Evolutionary conservation across 2,113 vertebrate species (phyloP), one percentile per base, ranked within the genome.

Genomic region (Passer domesticus): DNA sequence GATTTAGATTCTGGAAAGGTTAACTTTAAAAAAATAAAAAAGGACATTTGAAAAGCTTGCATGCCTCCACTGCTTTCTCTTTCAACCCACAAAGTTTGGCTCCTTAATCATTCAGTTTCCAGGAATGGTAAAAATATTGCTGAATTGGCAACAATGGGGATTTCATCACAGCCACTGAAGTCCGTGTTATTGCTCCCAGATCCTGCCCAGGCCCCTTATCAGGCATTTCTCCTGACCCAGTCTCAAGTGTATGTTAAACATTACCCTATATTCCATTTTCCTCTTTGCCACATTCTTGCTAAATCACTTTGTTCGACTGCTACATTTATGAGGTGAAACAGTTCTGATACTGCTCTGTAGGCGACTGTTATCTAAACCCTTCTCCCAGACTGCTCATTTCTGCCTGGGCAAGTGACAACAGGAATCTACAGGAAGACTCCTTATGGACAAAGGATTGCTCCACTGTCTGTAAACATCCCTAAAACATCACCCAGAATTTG

Each of bases 401-500:
- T 67, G 31, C 33, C 6, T 78, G 69, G n/a, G 2, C 46, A 53
- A 88, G 62, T 13, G 75, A 70, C 37, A 66, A 49, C 23, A 47
- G 55, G 60, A 76, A 92, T 43, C 67, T 59, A 77, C 44, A 91
- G 74, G 66, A 95, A 87, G 76, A 64, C 10, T 83, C 66, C 92
- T 80, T 37, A 50, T 44, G 44, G 70, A 90, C 56, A 92, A 93
- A 88, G 72, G 66, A 86, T 62, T 83, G 66, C 28, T 64, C 60
- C 0, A 1, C 39, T 75, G 46, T 58, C 49, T 87, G 83, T 90
- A 94, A 91, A 86, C 90, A 94, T 94, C 21, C 82, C 63, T 58
- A 63, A 37, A 37, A 37, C 82, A 90, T 87, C 87, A 64, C 68
- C 33, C 43, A 75, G 94, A 90, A 76, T 94, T 88, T 91, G 74